phyloP scores from a whole-genome alignment of 2,888 invertebrate species.

The Sminthurinus aureus region DNA sequence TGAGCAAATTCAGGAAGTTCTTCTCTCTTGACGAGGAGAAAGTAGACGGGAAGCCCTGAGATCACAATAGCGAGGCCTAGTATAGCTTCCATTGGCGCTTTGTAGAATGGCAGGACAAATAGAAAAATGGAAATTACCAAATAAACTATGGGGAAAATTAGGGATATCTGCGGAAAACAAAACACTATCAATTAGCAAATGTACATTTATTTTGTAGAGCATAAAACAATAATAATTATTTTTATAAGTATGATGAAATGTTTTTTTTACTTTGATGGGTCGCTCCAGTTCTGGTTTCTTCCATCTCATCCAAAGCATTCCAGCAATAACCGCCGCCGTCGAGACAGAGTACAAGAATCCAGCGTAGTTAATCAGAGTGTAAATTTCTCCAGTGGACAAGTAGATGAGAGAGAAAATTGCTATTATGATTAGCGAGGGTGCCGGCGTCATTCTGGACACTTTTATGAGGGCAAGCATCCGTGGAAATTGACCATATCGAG shows the following conservation, averaged over 20 bases:
- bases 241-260: not conserved
- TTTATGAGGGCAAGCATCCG: conserved; percentile 82
- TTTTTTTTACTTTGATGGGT: conserved; percentile 71
- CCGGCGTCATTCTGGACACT: conserved; percentile 77
- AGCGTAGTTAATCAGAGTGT: conserved; percentile 80
- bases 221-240: not conserved
- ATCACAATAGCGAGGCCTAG: conserved; percentile 78
- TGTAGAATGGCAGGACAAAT: conserved; percentile 66
- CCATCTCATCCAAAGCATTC: conserved; percentile 77
- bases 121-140: conserved; percentile 80
- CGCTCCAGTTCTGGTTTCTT: conserved; percentile 77
- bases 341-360: conserved; percentile 89
- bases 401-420: conserved; percentile 82
- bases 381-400: conserved; percentile 82
- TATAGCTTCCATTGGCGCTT: conserved; percentile 62
- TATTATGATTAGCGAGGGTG: conserved; percentile 83
- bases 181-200: not conserved
- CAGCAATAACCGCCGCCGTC: conserved; percentile 79
- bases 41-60: conserved; percentile 84
- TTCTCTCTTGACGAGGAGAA: conserved; percentile 63
- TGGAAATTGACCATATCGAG: conserved; percentile 86
- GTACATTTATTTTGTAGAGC: not conserved
- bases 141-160: conserved; percentile 78
- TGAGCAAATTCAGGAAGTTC: conserved; percentile 30
- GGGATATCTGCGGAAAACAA: conserved; percentile 66